Conservation (phyloP, 1,140 invertebrate species). For the Danaus melanippus region DNA sequence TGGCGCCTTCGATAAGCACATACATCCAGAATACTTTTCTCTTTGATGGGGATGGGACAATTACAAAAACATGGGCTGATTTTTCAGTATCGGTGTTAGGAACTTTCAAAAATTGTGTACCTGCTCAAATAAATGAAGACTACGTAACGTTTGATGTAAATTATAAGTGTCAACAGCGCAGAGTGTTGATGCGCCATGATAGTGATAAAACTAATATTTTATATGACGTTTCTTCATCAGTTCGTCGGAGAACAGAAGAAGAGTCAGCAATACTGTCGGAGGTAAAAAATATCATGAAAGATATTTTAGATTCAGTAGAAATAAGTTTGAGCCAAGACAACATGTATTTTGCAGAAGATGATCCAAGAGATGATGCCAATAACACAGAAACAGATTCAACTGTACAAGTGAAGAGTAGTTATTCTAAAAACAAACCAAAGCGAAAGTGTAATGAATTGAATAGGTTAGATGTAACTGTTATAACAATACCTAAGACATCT, state of each 20-base stretch:
- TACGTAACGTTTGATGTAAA: slow-evolving; percentile 44
- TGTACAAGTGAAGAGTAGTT: slow-evolving; percentile 1
- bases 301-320: slow-evolving; percentile 50
- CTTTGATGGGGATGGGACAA: slow-evolving; percentile 35
- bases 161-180: slow-evolving; percentile 49
- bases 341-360: slow-evolving; percentile 35
- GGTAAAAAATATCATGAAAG: slow-evolving; percentile 31
- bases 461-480: slow-evolving; percentile 56
- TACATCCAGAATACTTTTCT: slow-evolving; percentile 39
- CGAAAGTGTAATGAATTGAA: slow-evolving; percentile 49
- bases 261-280: slow-evolving; percentile 22
- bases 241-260: not conserved
- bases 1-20: slow-evolving; percentile 38
- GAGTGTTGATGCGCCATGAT: slow-evolving; percentile 46
- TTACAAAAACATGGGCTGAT: slow-evolving; percentile 54
- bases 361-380: slow-evolving; percentile 14
- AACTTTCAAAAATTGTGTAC: slow-evolving; percentile 25
- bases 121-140: slow-evolving; percentile 25
- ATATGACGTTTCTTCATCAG: not conserved
- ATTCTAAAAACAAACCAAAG: slow-evolving; percentile 40
- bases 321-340: slow-evolving; percentile 47
- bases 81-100: slow-evolving; percentile 52
- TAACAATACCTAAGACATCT: slow-evolving; percentile 34
- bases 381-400: slow-evolving; percentile 4
- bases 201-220: slow-evolving; percentile 12